Percentiles rank a stretch among this genome's conserved stretches.
These are phyloP conservation scores for Babylonia areolata DNA, from an alignment of 1,140 invertebrate genomes.

Conservation along the genomic window DNA sequence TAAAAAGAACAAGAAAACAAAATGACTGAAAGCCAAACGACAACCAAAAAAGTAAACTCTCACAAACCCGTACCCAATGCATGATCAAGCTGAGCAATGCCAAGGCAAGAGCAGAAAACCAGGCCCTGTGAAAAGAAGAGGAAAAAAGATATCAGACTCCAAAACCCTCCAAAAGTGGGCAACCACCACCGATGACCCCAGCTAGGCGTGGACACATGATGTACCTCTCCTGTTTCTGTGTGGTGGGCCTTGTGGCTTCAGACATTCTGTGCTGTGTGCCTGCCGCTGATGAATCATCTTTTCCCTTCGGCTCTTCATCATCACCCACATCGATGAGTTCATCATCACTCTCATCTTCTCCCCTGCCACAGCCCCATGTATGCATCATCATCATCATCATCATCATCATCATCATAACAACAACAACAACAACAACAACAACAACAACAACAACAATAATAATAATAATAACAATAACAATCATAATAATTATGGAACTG, in stretches of 20 bases:
- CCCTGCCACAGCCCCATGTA: background rate
- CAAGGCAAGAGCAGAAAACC: background rate
- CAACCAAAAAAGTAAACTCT: background rate
- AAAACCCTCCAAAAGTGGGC: background rate
- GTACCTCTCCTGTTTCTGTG: too few relatives aligned
- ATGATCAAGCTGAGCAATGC: background rate
- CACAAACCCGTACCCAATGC: background rate
- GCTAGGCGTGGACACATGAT: too few relatives aligned
- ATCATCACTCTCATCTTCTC: slow-evolving; percentile 26
- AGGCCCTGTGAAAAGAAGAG: background rate
- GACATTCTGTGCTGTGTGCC: background rate
- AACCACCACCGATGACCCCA: too few relatives aligned
- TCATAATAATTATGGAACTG: too few relatives aligned
- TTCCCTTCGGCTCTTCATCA: background rate
- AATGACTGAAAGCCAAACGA: too few relatives aligned
- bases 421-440: too few relatives aligned
- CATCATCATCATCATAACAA: background rate
- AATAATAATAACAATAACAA: too few relatives aligned
- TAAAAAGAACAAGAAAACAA: background rate
- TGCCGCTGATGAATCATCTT: background rate
- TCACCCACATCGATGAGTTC: slow-evolving; percentile 16
- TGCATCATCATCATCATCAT: background rate
- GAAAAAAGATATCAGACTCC: background rate
- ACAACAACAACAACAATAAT: too few relatives aligned
- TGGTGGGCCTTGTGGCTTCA: too few relatives aligned